A percentile compares a stretch with the other conserved stretches of the same genome.
Conservation (phyloP, 2,797 vertebrate genomes). For the Cossypha caffra region DNA sequence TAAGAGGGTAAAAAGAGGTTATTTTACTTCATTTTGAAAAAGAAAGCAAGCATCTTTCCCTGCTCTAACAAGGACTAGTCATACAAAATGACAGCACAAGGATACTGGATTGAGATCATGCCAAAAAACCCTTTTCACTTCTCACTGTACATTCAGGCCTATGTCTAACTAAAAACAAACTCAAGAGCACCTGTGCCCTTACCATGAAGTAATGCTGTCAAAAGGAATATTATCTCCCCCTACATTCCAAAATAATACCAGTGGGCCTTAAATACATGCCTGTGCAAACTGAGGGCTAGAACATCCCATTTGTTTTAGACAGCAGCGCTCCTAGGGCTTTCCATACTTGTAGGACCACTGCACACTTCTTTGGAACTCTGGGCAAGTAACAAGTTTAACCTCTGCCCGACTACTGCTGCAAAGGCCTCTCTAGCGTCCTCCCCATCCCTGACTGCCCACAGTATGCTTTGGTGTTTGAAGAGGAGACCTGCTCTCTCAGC, state of each 20-base stretch:
- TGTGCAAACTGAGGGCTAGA: neutral
- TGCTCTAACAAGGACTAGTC: neutral
- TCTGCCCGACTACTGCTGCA: neutral
- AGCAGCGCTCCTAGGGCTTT: neutral
- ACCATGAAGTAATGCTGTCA: neutral
- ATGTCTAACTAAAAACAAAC: neutral
- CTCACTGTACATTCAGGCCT: neutral
- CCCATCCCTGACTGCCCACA: neutral
- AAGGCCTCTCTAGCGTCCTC: neutral
- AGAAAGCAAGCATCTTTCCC: neutral
- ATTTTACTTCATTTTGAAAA: neutral
- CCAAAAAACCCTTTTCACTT: neutral
- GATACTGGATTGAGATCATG: neutral
- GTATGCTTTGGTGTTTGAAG: neutral
- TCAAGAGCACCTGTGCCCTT: neutral
- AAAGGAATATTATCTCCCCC: neutral
- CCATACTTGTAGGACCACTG: neutral
- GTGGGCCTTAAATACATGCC: neutral
- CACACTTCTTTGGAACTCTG: neutral
- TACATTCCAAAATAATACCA: neutral
- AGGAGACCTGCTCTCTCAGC: fast-evolving
- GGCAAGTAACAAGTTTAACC: neutral
- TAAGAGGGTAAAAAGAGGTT: neutral
- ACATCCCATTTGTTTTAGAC: neutral
- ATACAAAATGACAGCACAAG: neutral